Base-by-base conservation (phyloP, 1,140 invertebrate species). In the Drosophila subobscura region DNA sequence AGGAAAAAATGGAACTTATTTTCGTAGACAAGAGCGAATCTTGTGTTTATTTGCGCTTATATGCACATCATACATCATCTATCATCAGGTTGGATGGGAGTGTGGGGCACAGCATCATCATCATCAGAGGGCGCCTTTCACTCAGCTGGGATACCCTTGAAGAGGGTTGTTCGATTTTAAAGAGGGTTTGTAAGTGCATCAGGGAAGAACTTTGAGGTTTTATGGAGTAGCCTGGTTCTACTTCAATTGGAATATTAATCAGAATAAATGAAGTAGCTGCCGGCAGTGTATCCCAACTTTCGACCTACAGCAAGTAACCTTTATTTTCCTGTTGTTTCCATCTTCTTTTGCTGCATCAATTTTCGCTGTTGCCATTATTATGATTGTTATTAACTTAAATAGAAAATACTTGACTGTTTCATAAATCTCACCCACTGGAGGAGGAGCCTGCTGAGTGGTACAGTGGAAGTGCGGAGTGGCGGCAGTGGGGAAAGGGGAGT, bases 311-410 rank as follows among this genome's bases (percentile, higher is more conserved):
- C 5, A 12, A 1, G 8, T 10, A 33, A 8, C 10, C 10, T 37
- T 8, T 7, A 10, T 8, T 22, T 65, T 12, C 6, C 25, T 22
- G 25, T 20, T 41, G 25, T 12, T 50, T 46, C 52, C 41, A 16
- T 51, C 10, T 53, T 20, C 41, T 25, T 49, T 46, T 37, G 77
- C 61, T 81, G 74, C 83, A 81, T 88, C 83, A 88, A 88, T 88
- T 85, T 81, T 88, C 64, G 71, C 80, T 37, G 86, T 66, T 88
- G 74, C 79, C 83, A 88, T 88, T 88, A 88, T 88, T 88, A 88
- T 88, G 83, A 88, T 88, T 88, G 83, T 88, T 88, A 88, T 88
- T 88, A 88, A 88, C 83, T 88, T 88, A 88, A 88, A 88, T 88
- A 88, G 83, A 88, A 88, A 88, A 88, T 88, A 88, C 83, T 88